Conservation (phyloP, 2,888 invertebrate genomes). For the Cephus pygmeus region DNA sequence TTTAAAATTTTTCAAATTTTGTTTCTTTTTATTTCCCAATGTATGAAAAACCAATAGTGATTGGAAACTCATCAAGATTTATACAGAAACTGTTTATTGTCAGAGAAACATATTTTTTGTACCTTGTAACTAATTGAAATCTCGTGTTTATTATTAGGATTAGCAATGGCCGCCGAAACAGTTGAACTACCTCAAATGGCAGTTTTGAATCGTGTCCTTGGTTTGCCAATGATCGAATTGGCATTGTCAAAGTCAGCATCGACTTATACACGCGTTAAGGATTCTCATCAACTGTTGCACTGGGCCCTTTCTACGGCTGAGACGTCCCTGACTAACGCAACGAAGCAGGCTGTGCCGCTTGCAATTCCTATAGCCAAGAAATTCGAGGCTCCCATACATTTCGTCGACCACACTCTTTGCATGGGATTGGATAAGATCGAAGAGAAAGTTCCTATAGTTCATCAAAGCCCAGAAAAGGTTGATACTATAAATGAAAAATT, state of each 20-base stretch:
- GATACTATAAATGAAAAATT: conserved; percentile 6
- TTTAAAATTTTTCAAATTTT: too few species aligned
- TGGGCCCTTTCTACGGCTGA: conserved; percentile 74
- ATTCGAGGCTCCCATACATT: conserved; percentile 69
- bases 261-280: conserved; percentile 55
- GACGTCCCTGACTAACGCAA: conserved; percentile 67
- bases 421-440: conserved; percentile 75
- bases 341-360: conserved; percentile 67
- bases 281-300: conserved; percentile 65
- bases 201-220: conserved; percentile 53
- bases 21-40: neutral
- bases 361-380: conserved; percentile 72
- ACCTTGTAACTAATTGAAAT: neutral
- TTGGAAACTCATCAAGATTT: too few species aligned
- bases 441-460: conserved; percentile 75
- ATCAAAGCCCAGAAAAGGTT: conserved; percentile 70
- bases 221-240: conserved; percentile 53
- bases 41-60: too few species aligned
- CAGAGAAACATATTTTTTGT: neutral
- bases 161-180: conserved; percentile 36
- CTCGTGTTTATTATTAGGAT: neutral
- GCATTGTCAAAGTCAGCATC: conserved; percentile 51
- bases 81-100: too few species aligned
- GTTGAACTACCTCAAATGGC: conserved; percentile 50
- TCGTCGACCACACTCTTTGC: conserved; percentile 76